Base-by-base conservation (phyloP, 2,113 vertebrate species). In the Gopherus flavomarginatus region DNA sequence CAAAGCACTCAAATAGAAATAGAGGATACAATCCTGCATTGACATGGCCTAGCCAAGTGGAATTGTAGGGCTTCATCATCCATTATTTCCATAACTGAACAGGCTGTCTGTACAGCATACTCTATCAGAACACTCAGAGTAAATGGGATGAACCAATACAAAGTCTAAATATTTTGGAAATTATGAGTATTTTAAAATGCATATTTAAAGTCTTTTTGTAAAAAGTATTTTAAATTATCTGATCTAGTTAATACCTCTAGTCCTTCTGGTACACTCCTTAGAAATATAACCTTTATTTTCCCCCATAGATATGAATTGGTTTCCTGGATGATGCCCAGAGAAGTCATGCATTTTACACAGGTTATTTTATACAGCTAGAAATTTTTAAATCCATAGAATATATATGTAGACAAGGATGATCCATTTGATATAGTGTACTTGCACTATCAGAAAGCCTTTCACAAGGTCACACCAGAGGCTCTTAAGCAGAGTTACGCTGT, bases 331-430 rank as follows among this genome's bases (percentile, higher is more conserved):
- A 91, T 84, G 79, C 29, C 81, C 86, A 96, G 88, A 72, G 95
- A 96, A 82, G 14, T 53, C 83, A 29, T 95, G 75, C 5, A 85
- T 94, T 97, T 96, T 96, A 85, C 86, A 94, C 29, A 78, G 21
- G 85, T 95, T 96, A 94, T 95, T 97, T 93, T 94, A 96, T 89
- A 90, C 16, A 88, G 50, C 14, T 94, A 83, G 57, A 95, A 95
- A 96, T 98, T 44, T 80, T 94, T 87, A 97, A 86, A 90, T 97
- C 91, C 96, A 89, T 94, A 95, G 53, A 38, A 19, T 90, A 84
- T 90, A 47, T 52, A 77, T 95, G 90, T 96, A 96, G 94, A 97
- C 94, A 65, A 31, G 29, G 62, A 31, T 35, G 62, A 35, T 62
- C 57, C 27, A 62, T 29, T 31, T 29, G 27, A 62, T 62, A 31